A percentile compares a stretch with the other conserved stretches of the same genome.
Conservation (phyloP, 2,797 vertebrate genomes). For the Ptychadena robeensis region DNA sequence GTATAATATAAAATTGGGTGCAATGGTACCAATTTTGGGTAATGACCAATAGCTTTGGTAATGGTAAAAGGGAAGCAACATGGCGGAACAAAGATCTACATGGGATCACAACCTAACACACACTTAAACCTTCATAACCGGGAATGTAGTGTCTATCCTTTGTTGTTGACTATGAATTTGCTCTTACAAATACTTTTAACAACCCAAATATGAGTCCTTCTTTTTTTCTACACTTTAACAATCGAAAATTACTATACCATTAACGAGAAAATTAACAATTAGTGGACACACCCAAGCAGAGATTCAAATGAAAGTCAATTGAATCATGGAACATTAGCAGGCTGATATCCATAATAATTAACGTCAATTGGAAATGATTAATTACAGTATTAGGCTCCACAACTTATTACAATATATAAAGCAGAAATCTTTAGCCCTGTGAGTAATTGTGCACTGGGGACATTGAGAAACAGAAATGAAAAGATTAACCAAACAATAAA, state of each 20-base stretch:
- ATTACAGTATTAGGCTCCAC: slow-evolving; percentile 41
- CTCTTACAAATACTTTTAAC: background rate
- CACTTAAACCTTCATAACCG: too few relatives aligned
- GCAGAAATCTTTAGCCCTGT: slow-evolving; percentile 22
- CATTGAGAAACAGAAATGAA: slow-evolving; percentile 58
- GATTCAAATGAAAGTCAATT: slow-evolving; percentile 43
- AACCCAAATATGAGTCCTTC: background rate
- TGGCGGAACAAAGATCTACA: too few relatives aligned
- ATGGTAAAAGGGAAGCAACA: too few relatives aligned
- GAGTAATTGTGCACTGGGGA: slow-evolving; percentile 38
- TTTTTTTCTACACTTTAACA: background rate
- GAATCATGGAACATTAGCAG: slow-evolving; percentile 53
- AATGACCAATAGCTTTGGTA: too few relatives aligned
- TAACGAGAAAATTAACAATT: slow-evolving; percentile 47
- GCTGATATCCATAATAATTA: slow-evolving; percentile 58
- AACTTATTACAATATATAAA: slow-evolving; percentile 36
- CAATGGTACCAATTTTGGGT: too few relatives aligned
- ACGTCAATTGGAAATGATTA: slow-evolving; percentile 58
- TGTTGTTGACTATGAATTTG: too few relatives aligned
- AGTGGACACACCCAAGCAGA: slow-evolving; percentile 41
- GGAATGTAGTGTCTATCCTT: too few relatives aligned
- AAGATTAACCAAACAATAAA: slow-evolving; percentile 41
- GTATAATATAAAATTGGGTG: too few relatives aligned
- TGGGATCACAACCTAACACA: too few relatives aligned
- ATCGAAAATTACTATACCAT: slow-evolving; percentile 6